Base-by-base conservation (phyloP, 2,113 vertebrate genomes). In the Reinhardtius hippoglossoides region DNA sequence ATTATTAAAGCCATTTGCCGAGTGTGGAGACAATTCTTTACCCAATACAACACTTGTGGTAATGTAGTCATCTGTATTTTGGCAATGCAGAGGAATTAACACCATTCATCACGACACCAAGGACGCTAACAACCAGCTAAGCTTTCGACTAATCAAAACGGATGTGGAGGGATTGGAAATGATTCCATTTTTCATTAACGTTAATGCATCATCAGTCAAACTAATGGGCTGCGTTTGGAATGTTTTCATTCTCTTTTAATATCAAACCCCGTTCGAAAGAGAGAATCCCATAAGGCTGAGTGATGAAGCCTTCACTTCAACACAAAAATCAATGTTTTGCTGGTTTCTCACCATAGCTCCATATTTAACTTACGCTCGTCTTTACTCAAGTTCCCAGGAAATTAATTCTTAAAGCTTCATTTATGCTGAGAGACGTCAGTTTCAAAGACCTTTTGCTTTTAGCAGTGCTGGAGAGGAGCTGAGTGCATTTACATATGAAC, bases 151-250 rank as follows among this genome's bases (percentile, higher is more conserved):
- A 27, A 52, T 21, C 63, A 48, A 35, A 66, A 59, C 20, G 8
- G 20, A 66, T 24, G 2, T 31, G 10, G 52, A 24, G 20, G 74
- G 64, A 69, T 67, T 31, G 67, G 27, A 62, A 70, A 75, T 44
- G 48, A 69, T 78, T 72, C 0, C 16, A 35, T 72, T 84, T 85
- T 68, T 71, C 83, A 74, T 77, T 35, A 71, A 16, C 57, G 37
- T 55, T 55, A 76, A 80, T 71, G 62, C 24, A n/a, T 79, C 78
- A 72, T 84, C 78, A 82, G 59, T 87, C 85, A 87, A 48, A 48
- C 40, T 56, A 54, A 75, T 59, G 74, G 23, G 27, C 66, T 46
- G 65, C 27, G 0, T 82, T 74, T 77, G 57, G 12, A 66, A 26
- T 60, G n/a, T 64, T 79, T 81, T 87, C 63, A 69, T 59, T 66